phyloP scores from a whole-genome alignment of 1,140 invertebrate species.

The Periplaneta americana region DNA sequence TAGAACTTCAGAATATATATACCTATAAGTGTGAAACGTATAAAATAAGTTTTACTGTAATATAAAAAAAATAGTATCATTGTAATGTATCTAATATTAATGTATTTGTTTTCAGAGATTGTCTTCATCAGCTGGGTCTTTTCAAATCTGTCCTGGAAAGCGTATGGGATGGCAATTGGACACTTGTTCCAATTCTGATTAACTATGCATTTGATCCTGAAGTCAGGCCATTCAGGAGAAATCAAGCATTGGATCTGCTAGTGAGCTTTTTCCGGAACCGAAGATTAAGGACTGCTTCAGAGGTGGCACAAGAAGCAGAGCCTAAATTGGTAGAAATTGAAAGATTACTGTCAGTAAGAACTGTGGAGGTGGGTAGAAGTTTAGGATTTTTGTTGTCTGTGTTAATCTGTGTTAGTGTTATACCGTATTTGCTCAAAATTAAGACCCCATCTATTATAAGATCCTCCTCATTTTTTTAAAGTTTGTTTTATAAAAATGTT shows the following conservation, averaged over 20 bases:
- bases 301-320: not conserved
- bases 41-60: no score
- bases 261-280: constrained; percentile 52
- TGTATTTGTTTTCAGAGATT: constrained; percentile 36
- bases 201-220: constrained; percentile 52
- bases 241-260: constrained; percentile 57
- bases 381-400: not conserved
- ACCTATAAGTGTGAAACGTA: no score
- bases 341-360: not conserved
- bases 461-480: not conserved
- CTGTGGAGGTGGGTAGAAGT: not conserved
- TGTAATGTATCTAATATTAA: not conserved
- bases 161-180: constrained; percentile 54
- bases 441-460: not conserved
- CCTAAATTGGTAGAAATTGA: constrained; percentile 24
- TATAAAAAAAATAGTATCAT: not conserved
- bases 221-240: constrained; percentile 53
- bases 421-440: not conserved
- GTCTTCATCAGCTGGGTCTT: constrained; percentile 51
- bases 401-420: not conserved
- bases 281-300: constrained; percentile 27
- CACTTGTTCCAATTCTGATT: constrained; percentile 46
- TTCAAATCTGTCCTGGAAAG: constrained; percentile 56
- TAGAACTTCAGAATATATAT: not conserved
- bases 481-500: not conserved